Evolutionary conservation across 2,888 invertebrate species (phyloP), one percentile per base, ranked within the genome.

Genomic region (Noctua janthina): DNA sequence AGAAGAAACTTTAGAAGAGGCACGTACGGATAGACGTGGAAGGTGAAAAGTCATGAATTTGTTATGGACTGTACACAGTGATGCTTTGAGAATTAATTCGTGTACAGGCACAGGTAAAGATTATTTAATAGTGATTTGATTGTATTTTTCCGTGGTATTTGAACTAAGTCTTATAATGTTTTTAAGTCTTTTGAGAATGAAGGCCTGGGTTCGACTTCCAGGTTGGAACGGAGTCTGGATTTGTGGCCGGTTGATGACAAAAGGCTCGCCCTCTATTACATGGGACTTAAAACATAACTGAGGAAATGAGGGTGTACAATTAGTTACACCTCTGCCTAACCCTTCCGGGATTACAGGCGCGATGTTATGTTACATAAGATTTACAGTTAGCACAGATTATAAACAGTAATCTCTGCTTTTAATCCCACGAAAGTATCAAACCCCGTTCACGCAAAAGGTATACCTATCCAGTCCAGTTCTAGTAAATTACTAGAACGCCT

Each of bases 31-130:
- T 7, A 29, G 15, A 85, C 85, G 78, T 76, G 85, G 29, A 15
- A 72, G 85, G 85, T 54, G 64, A 70, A 78, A 70, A 51, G 85
- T 78, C 76, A 78, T 76, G 67, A 76, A 82, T 82, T 29, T 6
- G 39, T 66, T 49, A 81, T 76, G 67, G 71, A 68, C 59, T 59
- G 51, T 51, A 35, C 51, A 59, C 35, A 35, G 80, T 81, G 81
- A 80, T 29, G n/a, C 46, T 54, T 39, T n/a, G 5, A n/a, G 39
- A 56, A 67, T 67, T 17, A 79, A 79, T 79, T 51, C n/a, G 56
- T 68, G 59, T 59, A 51, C 8, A 51, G n/a, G 43, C 20, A 11
- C 6, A 23, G 15, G 23, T 46, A 10, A 2, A 68, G n/a, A 80
- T 80, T 73, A 39, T 20, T 0, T 54, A 54, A 59, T 13, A 43